Percentiles rank a stretch among this genome's conserved stretches.
Conservation (phyloP, 1,140 invertebrate genomes). For the Caenorhabditis brenneri region DNA sequence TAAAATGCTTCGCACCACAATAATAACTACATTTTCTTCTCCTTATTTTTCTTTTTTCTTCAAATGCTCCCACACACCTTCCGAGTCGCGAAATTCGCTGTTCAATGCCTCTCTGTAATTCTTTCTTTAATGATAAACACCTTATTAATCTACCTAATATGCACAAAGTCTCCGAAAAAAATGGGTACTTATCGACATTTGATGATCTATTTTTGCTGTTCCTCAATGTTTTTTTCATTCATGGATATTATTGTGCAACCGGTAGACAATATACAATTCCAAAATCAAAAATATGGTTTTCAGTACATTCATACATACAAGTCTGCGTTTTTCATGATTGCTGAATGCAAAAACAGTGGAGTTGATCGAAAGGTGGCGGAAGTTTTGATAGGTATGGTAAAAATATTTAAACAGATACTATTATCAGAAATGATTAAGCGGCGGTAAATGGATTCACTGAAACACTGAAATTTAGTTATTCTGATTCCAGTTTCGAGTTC, state of each 20-base stretch:
- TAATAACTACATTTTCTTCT: no score
- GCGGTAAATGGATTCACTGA: no score
- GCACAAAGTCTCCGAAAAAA: no score
- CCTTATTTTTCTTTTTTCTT: no score
- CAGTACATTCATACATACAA: not conserved
- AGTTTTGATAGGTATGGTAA: not conserved
- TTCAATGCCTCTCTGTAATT: no score
- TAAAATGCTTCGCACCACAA: no score
- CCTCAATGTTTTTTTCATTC: not conserved
- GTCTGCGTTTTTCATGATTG: not conserved
- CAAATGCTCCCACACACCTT: no score
- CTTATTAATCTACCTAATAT: not conserved
- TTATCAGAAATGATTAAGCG: no score
- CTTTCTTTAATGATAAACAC: not conserved
- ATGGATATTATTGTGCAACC: not conserved
- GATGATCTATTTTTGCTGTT: not conserved
- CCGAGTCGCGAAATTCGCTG: no score
- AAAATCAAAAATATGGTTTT: not conserved
- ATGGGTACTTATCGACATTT: not conserved
- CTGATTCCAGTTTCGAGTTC: no score
- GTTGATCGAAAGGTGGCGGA: not conserved
- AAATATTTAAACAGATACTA: fast-evolving
- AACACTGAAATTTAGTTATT: no score
- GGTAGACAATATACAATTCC: not conserved
- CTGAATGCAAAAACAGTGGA: not conserved